A percentile compares a stretch with the other conserved stretches of the same genome.
Conservation (phyloP, 2,888 invertebrate genomes). For the Asteroscopus sphinx region DNA sequence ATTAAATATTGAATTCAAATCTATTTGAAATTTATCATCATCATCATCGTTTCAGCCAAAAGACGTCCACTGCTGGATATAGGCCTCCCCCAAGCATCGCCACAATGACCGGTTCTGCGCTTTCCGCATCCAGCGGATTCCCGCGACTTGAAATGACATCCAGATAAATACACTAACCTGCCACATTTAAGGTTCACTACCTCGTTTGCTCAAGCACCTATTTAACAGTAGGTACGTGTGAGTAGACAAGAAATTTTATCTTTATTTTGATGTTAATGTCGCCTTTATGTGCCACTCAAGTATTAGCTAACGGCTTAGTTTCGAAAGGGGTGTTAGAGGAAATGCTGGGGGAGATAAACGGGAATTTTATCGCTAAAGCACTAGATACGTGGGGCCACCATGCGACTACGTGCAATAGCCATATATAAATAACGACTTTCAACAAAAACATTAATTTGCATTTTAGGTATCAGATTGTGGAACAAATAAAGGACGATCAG, state of each 20-base stretch:
- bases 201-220: constrained; percentile 46
- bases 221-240: constrained; percentile 39
- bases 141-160: no score
- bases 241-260: constrained; percentile 56
- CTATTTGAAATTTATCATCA: no score
- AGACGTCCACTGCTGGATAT: no score
- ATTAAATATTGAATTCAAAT: no score
- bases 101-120: no score
- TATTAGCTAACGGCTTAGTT: constrained; percentile 59
- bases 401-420: constrained; percentile 7
- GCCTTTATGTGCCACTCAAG: constrained; percentile 57
- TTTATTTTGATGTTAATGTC: constrained; percentile 61
- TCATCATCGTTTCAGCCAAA: no score
- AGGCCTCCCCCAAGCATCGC: no score
- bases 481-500: constrained; percentile 59
- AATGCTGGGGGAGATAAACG: constrained; percentile 65
- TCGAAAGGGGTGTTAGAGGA: constrained; percentile 59
- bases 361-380: constrained; percentile 50
- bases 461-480: constrained; percentile 61
- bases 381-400: constrained; percentile 45
- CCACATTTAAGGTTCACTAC: no score
- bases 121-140: no score
- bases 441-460: constrained; percentile 62
- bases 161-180: no score
- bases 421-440: constrained; percentile 38